A percentile compares a stretch with the other conserved stretches of the same genome.
These are phyloP conservation scores for Pentalonia nigronervosa DNA, from an alignment of 1,140 invertebrate genomes.

Conservation along the genomic window DNA sequence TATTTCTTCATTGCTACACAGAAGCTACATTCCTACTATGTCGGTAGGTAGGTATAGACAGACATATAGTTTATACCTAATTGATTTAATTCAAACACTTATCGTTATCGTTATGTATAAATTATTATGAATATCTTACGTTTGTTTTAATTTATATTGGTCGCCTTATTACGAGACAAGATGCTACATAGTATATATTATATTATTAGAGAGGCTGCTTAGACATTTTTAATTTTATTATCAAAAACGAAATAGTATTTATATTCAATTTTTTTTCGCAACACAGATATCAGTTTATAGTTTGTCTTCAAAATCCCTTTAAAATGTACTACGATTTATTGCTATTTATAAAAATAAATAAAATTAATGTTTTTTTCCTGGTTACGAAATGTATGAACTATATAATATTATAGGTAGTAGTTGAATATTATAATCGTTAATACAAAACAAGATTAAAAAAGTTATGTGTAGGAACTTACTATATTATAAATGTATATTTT, in stretches of 20 bases:
- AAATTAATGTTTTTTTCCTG: not conserved
- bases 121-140: not conserved
- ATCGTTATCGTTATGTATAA: not conserved
- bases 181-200: not conserved
- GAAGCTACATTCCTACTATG: not conserved
- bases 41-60: not conserved
- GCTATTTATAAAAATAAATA: not conserved
- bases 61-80: not conserved
- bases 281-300: not conserved
- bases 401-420: not conserved
- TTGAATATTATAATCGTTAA: not conserved
- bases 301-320: not conserved
- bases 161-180: not conserved
- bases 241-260: not conserved
- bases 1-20: not conserved
- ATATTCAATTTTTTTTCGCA: not conserved
- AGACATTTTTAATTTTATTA: not conserved
- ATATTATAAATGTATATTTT: not conserved
- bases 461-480: not conserved
- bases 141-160: conserved; percentile 1
- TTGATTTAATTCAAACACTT: not conserved
- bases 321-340: not conserved
- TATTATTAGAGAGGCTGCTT: not conserved
- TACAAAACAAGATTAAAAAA: not conserved
- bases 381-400: not conserved